These are phyloP conservation scores for Formica aserva DNA, from an alignment of 2,888 invertebrate species.

Conservation along the genomic window DNA sequence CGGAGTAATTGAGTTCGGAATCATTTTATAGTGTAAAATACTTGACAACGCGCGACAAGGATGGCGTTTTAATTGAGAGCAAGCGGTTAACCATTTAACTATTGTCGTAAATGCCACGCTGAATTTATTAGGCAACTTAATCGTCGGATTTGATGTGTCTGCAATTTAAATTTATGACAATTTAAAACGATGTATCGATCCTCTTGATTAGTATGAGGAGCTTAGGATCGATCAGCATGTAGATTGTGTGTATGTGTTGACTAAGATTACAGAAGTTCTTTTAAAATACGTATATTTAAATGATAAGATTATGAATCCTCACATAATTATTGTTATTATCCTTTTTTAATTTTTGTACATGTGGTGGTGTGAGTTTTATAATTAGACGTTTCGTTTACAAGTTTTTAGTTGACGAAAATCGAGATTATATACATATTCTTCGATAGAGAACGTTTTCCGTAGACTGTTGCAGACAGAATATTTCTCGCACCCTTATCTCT, in stretches of 20 bases:
- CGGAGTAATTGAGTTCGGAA: not conserved
- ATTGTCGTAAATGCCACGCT: not conserved
- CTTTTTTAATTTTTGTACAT: not conserved
- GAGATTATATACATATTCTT: not conserved
- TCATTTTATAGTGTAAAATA: slow-evolving; percentile 19
- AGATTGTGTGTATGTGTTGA: too few relatives aligned
- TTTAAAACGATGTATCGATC: not conserved
- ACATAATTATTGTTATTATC: not conserved
- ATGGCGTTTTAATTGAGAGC: not conserved
- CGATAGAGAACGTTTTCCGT: not conserved
- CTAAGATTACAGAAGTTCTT: not conserved
- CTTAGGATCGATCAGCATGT: not conserved
- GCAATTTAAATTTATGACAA: not conserved
- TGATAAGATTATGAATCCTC: not conserved
- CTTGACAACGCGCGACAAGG: not conserved
- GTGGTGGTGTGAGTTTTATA: not conserved
- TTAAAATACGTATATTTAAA: not conserved
- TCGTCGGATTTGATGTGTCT: not conserved
- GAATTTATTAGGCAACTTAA: slow-evolving; percentile 8
- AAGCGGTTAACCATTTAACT: slow-evolving; percentile 15
- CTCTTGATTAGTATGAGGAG: not conserved
- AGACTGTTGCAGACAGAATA: slow-evolving; percentile 17
- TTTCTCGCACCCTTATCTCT: slow-evolving; percentile 43
- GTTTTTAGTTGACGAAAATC: slow-evolving; percentile 8
- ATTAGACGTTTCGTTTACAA: not conserved